Conservation (phyloP, 2,888 invertebrate species). For the Hemicrepidius hirtus region DNA sequence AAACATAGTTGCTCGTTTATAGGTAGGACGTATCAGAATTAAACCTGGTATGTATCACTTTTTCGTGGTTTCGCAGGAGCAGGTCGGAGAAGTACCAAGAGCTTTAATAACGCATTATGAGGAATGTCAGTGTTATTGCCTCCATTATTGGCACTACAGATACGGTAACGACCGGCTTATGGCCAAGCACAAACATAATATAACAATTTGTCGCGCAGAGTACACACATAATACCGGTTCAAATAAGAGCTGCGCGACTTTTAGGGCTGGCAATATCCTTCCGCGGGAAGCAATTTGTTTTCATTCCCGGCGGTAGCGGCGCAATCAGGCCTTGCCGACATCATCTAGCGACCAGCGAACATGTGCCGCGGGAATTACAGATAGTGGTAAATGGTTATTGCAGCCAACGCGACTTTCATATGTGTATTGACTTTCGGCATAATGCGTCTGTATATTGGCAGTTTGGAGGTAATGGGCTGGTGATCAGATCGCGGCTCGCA, state of each 20-base stretch:
- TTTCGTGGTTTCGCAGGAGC: no score
- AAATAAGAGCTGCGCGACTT: slow-evolving; percentile 65
- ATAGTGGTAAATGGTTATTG: slow-evolving; percentile 71
- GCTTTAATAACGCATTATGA: slow-evolving; percentile 40
- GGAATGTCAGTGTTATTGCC: slow-evolving; percentile 50
- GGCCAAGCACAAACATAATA: slow-evolving; percentile 54
- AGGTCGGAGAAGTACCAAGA: background rate
- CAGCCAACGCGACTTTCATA: slow-evolving; percentile 63
- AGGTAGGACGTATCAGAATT: no score
- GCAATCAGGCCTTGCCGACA: slow-evolving; percentile 66
- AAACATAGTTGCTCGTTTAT: no score
- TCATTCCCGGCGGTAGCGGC: slow-evolving; percentile 66
- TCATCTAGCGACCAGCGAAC: slow-evolving; percentile 67
- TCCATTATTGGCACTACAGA: slow-evolving; percentile 56
- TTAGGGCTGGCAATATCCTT: slow-evolving; percentile 68
- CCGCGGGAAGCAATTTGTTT: slow-evolving; percentile 70
- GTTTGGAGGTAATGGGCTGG: slow-evolving; percentile 67
- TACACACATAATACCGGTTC: slow-evolving; percentile 63
- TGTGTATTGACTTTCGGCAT: slow-evolving; percentile 70
- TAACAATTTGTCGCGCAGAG: slow-evolving; percentile 63
- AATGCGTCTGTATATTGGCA: slow-evolving; percentile 70
- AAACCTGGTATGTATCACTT: no score
- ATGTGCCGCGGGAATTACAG: slow-evolving; percentile 69
- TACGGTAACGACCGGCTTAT: slow-evolving; percentile 56
- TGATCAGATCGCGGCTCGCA: slow-evolving; percentile 60